Evolutionary conservation across 2,888 invertebrate species (phyloP).

Genomic region (Endotricha flammealis): DNA sequence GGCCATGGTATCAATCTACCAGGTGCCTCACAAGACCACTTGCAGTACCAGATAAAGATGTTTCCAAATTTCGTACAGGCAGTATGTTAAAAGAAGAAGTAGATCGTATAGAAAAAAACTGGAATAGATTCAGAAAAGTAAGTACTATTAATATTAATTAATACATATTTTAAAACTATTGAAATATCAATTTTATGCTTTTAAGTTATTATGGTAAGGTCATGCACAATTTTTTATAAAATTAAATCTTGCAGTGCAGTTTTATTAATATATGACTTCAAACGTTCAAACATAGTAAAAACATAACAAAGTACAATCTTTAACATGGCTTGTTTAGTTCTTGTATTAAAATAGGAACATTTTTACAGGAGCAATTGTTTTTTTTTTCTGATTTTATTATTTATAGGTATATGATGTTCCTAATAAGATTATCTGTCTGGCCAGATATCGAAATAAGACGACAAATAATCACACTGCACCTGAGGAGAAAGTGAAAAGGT

Average conservation of each 20-base stretch:
- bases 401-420: constrained; percentile 50
- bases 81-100: constrained; percentile 45
- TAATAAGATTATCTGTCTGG: constrained; percentile 46
- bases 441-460: constrained; percentile 49
- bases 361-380: too few relatives aligned
- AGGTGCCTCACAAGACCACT: constrained; percentile 36
- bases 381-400: too few relatives aligned
- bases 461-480: constrained; percentile 21
- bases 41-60: constrained; percentile 20
- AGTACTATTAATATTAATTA: too few relatives aligned
- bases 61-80: constrained; percentile 35
- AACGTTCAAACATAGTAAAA: too few relatives aligned
- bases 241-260: too few relatives aligned
- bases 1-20: constrained; percentile 58
- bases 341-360: too few relatives aligned
- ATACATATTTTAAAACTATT: constrained; percentile 2
- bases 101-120: constrained; percentile 44
- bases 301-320: too few relatives aligned
- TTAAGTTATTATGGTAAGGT: too few relatives aligned
- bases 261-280: too few relatives aligned
- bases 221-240: too few relatives aligned
- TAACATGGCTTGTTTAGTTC: too few relatives aligned
- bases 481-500: constrained; percentile 44
- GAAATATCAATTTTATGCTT: constrained; percentile 12
- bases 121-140: constrained; percentile 52